A percentile compares a stretch with the other conserved stretches of the same genome.
Evolutionary conservation across 2,797 vertebrate species (phyloP).

Genomic region (Enteromius unitaeniatus): DNA sequence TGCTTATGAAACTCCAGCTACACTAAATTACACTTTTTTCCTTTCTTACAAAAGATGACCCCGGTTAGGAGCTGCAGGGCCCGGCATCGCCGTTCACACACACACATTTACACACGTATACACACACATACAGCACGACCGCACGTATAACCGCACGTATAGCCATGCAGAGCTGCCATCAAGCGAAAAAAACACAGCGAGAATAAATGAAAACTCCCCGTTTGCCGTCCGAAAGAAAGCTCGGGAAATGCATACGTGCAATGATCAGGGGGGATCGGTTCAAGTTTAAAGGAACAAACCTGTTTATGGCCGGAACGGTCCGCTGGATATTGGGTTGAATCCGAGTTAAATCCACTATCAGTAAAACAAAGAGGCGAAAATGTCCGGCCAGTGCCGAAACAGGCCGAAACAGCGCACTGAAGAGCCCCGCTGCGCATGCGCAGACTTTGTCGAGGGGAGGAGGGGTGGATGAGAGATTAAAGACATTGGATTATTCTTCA

Average conservation of each 20-base stretch:
- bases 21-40: conserved; percentile 66
- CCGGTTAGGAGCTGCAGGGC: conserved; percentile 78
- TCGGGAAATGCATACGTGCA: conserved; percentile 52
- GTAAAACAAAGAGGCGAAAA: conserved; percentile 99
- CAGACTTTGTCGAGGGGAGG: conserved; percentile 45
- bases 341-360: conserved; percentile 85
- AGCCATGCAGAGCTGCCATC: conserved; percentile 75
- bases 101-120: conserved; percentile 56
- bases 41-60: conserved; percentile 58
- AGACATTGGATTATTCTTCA: background rate
- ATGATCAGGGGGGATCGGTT: conserved; percentile 36
- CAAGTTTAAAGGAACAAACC: conserved; percentile 73
- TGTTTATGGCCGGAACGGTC: conserved; percentile 74
- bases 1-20: conserved; percentile 54
- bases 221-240: conserved; percentile 64
- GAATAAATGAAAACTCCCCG: conserved; percentile 65
- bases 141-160: conserved; percentile 72
- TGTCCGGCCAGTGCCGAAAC: conserved; percentile 89
- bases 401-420: conserved; percentile 84
- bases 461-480: conserved; percentile 48
- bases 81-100: conserved; percentile 76
- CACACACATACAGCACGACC: conserved; percentile 60
- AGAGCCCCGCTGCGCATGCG: conserved; percentile 83
- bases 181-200: conserved; percentile 72
- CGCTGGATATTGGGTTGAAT: conserved; percentile 77